Evolutionary conservation across 1,140 invertebrate genomes (phyloP).

Genomic region (Ceratina calcarata): DNA sequence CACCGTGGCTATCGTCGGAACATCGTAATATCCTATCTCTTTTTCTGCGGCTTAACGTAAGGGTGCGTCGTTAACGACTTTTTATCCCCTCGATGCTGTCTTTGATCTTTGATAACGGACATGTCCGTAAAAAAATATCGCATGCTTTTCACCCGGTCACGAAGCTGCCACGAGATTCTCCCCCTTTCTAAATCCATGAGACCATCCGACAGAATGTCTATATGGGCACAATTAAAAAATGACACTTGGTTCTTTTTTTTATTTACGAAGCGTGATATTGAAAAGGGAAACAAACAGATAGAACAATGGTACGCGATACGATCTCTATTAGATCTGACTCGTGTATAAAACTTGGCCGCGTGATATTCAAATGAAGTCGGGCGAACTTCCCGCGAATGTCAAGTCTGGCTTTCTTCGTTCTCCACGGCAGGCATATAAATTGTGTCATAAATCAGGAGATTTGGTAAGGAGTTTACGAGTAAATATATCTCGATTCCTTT

Average conservation of each 20-base stretch:
- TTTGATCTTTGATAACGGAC: slow-evolving; percentile 36
- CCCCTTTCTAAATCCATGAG: too few relatives aligned
- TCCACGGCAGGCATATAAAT: slow-evolving; percentile 30
- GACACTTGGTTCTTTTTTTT: too few relatives aligned
- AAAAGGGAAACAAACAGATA: neutral
- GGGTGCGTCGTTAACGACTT: slow-evolving; percentile 38
- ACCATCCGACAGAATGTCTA: too few relatives aligned
- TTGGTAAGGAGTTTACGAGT: neutral
- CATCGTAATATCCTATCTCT: slow-evolving; percentile 14
- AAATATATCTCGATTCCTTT: neutral
- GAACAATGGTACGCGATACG: neutral
- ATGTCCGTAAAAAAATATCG: neutral
- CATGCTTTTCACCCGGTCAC: neutral
- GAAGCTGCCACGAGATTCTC: neutral
- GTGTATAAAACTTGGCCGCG: slow-evolving; percentile 27
- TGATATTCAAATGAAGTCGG: slow-evolving; percentile 36
- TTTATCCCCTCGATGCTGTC: slow-evolving; percentile 15
- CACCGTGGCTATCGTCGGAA: slow-evolving; percentile 10
- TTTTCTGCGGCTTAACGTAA: slow-evolving; percentile 15
- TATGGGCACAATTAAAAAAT: too few relatives aligned
- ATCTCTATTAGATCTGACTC: neutral
- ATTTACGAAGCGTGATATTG: neutral
- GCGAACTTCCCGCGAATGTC: slow-evolving; percentile 13
- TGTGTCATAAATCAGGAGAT: slow-evolving; percentile 8
- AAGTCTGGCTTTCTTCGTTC: slow-evolving; percentile 19